Evolutionary conservation across 2,113 vertebrate species (phyloP).

Genomic region (Gymnogyps californianus): DNA sequence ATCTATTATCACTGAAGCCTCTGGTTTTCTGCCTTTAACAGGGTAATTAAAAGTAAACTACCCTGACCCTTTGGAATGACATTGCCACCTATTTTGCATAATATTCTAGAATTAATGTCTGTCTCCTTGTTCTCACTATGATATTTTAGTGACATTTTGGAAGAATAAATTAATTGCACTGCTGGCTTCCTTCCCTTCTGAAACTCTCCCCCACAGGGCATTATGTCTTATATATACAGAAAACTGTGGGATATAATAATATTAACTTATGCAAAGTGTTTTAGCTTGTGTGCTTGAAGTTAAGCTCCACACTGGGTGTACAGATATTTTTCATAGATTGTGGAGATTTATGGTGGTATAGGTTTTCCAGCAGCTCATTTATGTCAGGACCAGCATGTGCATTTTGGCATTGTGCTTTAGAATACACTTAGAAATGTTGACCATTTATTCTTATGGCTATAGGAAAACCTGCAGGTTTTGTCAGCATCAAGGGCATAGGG

Average conservation of each 20-base stretch:
- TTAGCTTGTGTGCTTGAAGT: background rate
- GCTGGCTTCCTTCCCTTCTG: background rate
- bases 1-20: background rate
- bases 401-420: background rate
- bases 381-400: background rate
- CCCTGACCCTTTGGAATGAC: background rate
- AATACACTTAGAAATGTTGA: background rate
- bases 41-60: background rate
- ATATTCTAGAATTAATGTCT: background rate
- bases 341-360: background rate
- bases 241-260: background rate
- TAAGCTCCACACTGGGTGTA: background rate
- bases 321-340: background rate
- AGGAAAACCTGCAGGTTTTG: background rate
- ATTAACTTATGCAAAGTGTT: background rate
- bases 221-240: background rate
- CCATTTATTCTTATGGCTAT: background rate
- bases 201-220: background rate
- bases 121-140: background rate
- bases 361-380: background rate
- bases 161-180: background rate
- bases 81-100: background rate
- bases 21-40: background rate
- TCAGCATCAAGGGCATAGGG: background rate
- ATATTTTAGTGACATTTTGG: slow-evolving; percentile 12